These are phyloP conservation scores for Entomobrya multifasciata DNA, from an alignment of 2,888 invertebrate species.

Conservation along the genomic window DNA sequence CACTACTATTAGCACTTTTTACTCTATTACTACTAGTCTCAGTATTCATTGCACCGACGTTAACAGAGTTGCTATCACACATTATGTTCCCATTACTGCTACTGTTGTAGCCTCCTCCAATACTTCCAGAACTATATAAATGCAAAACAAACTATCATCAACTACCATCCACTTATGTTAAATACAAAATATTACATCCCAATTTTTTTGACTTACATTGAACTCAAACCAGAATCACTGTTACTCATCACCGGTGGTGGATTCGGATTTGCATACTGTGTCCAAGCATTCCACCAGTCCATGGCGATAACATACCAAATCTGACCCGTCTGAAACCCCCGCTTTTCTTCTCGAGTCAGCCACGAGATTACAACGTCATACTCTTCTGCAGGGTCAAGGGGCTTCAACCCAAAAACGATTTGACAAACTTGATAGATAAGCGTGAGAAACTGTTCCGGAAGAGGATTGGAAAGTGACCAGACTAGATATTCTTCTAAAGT, in stretches of 20 bases:
- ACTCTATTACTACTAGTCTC: constrained; percentile 41
- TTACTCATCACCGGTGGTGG: constrained; percentile 77
- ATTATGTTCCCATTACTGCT: constrained; percentile 64
- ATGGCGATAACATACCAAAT: constrained; percentile 93
- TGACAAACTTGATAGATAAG: constrained; percentile 91
- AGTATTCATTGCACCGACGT: constrained; percentile 29
- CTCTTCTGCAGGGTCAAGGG: constrained; percentile 91
- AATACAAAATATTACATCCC: no score
- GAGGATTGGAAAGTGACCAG: constrained; percentile 89
- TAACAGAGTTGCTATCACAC: constrained; percentile 55
- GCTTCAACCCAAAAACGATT: constrained; percentile 91
- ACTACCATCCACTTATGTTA: no score
- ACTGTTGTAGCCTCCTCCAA: constrained; percentile 76
- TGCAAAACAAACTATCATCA: no score
- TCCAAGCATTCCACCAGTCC: constrained; percentile 94
- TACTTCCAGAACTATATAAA: constrained; percentile 69
- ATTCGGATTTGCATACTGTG: constrained; percentile 83
- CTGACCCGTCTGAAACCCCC: constrained; percentile 90
- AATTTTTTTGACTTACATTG: constrained; percentile 79
- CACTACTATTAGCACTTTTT: constrained; percentile 32
- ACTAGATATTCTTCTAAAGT: constrained; percentile 93
- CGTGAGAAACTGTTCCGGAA: constrained; percentile 87
- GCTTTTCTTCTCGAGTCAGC: constrained; percentile 88
- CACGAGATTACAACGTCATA: constrained; percentile 91
- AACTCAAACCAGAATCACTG: constrained; percentile 79